These are phyloP conservation scores for Penaeus monodon DNA, from an alignment of 2,888 invertebrate species.

Conservation along the genomic window DNA sequence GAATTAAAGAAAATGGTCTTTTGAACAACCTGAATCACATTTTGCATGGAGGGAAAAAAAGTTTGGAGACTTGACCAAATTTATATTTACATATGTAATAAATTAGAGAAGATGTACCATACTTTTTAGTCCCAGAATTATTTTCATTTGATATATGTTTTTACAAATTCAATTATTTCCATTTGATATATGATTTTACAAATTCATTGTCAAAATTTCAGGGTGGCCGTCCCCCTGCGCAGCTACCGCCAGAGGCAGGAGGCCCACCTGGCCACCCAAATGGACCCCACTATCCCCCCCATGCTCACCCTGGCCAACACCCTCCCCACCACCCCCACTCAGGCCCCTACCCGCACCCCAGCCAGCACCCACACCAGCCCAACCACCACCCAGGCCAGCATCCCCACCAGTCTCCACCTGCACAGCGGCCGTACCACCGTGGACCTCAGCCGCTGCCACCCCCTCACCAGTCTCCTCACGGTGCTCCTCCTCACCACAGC, in stretches of 20 bases:
- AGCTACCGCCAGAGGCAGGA: constrained; percentile 41
- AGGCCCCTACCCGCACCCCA: constrained; percentile 49
- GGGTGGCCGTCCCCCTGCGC: constrained; percentile 51
- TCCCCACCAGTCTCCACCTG: constrained; percentile 65
- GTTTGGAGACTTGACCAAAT: no score
- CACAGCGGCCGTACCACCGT: constrained; percentile 20
- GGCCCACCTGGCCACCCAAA: constrained; percentile 40
- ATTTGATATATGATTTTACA: no score
- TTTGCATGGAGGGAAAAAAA: no score
- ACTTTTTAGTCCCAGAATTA: no score
- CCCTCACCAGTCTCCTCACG: constrained; percentile 42
- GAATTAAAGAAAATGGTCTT: no score
- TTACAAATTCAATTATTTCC: neutral
- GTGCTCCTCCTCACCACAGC: constrained; percentile 67
- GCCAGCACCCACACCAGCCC: constrained; percentile 58
- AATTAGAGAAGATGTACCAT: no score
- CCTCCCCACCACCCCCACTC: constrained; percentile 35
- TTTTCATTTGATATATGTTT: no score
- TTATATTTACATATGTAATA: no score
- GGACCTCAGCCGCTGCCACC: constrained; percentile 64
- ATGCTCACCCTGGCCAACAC: constrained; percentile 36
- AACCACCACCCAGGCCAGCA: constrained; percentile 65
- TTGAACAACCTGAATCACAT: no score
- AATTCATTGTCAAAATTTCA: constrained; percentile 4
- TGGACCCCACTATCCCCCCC: constrained; percentile 48